These are phyloP conservation scores for Chalcis sispes DNA, from an alignment of 2,888 invertebrate species.

Conservation along the genomic window DNA sequence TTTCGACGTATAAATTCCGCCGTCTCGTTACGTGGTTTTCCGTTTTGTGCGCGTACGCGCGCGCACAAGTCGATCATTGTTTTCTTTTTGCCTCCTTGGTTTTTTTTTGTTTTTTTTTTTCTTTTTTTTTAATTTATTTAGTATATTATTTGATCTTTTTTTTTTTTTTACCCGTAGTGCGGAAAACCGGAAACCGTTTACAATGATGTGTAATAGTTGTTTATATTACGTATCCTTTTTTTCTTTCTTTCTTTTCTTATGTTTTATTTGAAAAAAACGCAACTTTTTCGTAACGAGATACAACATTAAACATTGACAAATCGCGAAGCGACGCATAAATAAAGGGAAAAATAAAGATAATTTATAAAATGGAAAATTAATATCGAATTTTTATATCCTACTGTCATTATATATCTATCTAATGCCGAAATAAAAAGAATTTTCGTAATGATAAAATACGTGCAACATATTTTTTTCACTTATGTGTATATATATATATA, in stretches of 20 bases:
- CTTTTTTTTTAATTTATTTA: too few species aligned
- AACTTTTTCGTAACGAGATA: too few species aligned
- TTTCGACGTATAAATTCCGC: constrained; percentile 21
- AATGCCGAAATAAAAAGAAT: not conserved
- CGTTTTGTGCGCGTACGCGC: not conserved
- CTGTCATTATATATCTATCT: not conserved
- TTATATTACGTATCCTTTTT: too few species aligned
- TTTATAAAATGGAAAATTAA: constrained; percentile 10
- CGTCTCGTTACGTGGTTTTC: not conserved
- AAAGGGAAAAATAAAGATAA: not conserved
- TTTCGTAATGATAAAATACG: constrained; percentile 15
- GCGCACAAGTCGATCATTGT: too few species aligned
- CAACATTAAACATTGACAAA: constrained; percentile 6
- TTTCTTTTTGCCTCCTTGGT: too few species aligned
- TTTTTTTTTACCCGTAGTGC: not conserved
- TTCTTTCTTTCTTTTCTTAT: too few species aligned
- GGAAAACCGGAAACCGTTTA: constrained; percentile 19
- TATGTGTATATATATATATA: constrained; percentile 14
- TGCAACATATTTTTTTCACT: constrained; percentile 29
- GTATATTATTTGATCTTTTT: too few species aligned
- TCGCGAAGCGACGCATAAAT: not conserved
- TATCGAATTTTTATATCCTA: not conserved
- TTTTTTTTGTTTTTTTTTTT: not conserved
- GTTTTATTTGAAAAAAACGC: too few species aligned
- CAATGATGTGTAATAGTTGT: constrained; percentile 7